Conservation (phyloP, 1,140 invertebrate genomes). For the Caenorhabditis elegans region DNA sequence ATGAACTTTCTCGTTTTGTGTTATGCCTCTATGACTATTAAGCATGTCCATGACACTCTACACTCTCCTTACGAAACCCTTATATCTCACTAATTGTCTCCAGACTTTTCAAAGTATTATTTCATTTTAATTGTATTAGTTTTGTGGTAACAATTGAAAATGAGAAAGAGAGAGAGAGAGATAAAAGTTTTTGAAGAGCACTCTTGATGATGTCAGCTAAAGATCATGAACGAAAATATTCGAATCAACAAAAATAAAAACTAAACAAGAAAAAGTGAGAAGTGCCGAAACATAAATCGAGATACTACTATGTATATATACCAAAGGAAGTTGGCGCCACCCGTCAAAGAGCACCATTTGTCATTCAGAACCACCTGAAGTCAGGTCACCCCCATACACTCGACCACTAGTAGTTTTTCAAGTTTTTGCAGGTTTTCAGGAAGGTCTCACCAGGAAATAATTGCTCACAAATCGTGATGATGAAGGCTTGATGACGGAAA, state of each 20-base stretch:
- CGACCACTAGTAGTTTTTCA: slow-evolving; percentile 23
- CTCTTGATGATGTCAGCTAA: not conserved
- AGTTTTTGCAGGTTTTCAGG: slow-evolving; percentile 31
- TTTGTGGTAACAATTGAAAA: not conserved
- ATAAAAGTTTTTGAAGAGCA: not conserved
- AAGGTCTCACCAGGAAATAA: slow-evolving; percentile 17
- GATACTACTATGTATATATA: slow-evolving; percentile 26
- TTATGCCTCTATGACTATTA: not conserved
- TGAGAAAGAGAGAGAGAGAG: not conserved
- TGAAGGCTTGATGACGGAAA: not conserved
- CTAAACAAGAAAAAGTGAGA: not conserved
- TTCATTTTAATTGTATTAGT: slow-evolving; percentile 30
- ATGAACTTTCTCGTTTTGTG: not conserved
- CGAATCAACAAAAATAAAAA: not conserved
- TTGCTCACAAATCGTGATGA: slow-evolving; percentile 11
- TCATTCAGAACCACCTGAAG: slow-evolving; percentile 23
- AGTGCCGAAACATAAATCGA: not conserved
- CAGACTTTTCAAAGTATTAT: slow-evolving; percentile 32
- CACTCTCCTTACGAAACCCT: not conserved
- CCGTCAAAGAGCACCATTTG: slow-evolving; percentile 20
- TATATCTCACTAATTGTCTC: slow-evolving; percentile 26
- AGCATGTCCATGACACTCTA: slow-evolving; percentile 7
- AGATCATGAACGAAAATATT: not conserved
- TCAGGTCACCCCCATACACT: not conserved
- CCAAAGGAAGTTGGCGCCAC: slow-evolving; percentile 8